These are phyloP conservation scores for Nomada fabriciana DNA, from an alignment of 2,888 invertebrate species.

Conservation along the genomic window DNA sequence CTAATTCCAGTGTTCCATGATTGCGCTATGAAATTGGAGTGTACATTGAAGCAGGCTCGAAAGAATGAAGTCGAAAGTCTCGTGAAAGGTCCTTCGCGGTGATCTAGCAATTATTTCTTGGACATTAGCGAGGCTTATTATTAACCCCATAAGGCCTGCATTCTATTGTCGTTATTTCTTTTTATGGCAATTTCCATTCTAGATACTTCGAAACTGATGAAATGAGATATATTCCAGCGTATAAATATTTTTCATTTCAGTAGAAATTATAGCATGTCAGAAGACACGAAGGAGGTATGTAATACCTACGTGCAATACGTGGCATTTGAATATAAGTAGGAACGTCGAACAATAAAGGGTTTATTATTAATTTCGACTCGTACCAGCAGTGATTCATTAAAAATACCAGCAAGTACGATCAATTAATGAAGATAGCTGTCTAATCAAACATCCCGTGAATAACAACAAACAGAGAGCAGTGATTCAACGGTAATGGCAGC, in stretches of 20 bases:
- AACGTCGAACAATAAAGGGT: too few relatives aligned
- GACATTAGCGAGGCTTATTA: not conserved
- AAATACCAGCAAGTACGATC: not conserved
- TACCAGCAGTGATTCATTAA: not conserved
- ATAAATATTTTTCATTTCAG: too few relatives aligned
- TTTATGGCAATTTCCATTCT: too few relatives aligned
- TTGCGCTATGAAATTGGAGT: not conserved
- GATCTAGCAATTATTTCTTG: not conserved
- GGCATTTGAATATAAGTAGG: too few relatives aligned
- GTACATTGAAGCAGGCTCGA: not conserved
- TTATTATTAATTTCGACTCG: too few relatives aligned
- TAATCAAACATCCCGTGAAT: not conserved
- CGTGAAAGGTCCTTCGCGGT: conserved; percentile 1
- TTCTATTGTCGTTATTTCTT: too few relatives aligned
- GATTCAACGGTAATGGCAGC: not conserved
- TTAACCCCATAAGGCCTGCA: too few relatives aligned
- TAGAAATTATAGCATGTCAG: too few relatives aligned
- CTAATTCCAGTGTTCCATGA: conserved; percentile 16
- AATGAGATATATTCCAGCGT: too few relatives aligned
- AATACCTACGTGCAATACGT: too few relatives aligned
- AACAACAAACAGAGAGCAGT: not conserved
- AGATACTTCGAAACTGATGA: too few relatives aligned
- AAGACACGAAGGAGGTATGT: too few relatives aligned
- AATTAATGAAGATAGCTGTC: not conserved
- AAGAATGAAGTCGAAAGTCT: not conserved